A percentile compares a stretch with the other conserved stretches of the same genome.
phyloP scores from a whole-genome alignment of 2,888 invertebrate genomes.

The Drosophila lutescens region DNA sequence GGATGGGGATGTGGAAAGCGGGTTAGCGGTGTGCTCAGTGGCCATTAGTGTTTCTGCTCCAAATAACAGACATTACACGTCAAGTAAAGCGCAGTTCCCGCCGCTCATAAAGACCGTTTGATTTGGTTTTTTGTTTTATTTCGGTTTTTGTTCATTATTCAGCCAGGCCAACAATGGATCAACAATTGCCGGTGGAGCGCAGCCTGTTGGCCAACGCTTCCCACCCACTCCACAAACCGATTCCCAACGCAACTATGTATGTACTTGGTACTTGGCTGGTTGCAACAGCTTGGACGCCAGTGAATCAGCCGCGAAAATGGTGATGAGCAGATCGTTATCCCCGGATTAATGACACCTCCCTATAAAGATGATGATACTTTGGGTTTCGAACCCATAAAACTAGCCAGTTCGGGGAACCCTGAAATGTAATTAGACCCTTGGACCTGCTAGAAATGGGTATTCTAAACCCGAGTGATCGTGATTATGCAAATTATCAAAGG shows the following conservation, averaged over 20 bases:
- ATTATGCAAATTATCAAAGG: constrained; percentile 31
- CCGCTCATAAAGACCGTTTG: constrained; percentile 53
- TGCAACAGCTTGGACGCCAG: constrained; percentile 46
- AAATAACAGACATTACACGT: constrained; percentile 72
- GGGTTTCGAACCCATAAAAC: constrained; percentile 52
- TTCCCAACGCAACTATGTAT: constrained; percentile 46
- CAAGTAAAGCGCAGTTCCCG: constrained; percentile 75
- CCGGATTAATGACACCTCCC: constrained; percentile 41
- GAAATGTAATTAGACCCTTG: constrained; percentile 6
- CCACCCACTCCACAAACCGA: constrained; percentile 39
- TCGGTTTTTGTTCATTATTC: constrained; percentile 24
- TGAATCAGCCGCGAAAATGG: not conserved
- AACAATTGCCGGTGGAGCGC: constrained; percentile 41
- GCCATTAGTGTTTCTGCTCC: constrained; percentile 72
- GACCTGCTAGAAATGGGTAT: constrained; percentile 1
- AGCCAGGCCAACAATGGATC: constrained; percentile 6
- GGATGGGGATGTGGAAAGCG: constrained; percentile 36
- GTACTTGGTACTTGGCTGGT: constrained; percentile 18
- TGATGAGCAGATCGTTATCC: constrained; percentile 28
- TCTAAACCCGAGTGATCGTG: constrained; percentile 15
- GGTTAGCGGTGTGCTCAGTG: constrained; percentile 56
- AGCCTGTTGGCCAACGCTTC: constrained; percentile 47
- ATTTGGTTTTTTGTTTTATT: not conserved
- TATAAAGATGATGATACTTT: constrained; percentile 3
- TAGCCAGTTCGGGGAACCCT: constrained; percentile 53